A percentile compares a stretch with the other conserved stretches of the same genome.
phyloP scores from a whole-genome alignment of 2,113 vertebrate species.

The Cheirogaleus medius region DNA sequence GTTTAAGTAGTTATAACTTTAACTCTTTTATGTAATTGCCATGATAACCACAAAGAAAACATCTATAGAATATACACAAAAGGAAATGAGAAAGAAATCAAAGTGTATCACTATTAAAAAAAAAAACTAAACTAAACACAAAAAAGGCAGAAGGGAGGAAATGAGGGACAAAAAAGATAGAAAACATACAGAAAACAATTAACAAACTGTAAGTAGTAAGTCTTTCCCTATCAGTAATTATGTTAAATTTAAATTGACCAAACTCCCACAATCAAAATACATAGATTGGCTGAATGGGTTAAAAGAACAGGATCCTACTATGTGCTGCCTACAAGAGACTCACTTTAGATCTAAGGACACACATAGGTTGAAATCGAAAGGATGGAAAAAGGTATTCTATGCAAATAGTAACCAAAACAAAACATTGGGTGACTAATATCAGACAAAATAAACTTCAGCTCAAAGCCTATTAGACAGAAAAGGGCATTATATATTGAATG shows the following conservation, averaged over 20 bases:
- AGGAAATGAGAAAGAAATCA: not conserved
- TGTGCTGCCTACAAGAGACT: not conserved
- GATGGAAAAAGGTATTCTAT: not conserved
- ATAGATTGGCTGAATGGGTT: not conserved
- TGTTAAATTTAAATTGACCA: not conserved
- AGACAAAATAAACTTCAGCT: not conserved
- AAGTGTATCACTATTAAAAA: not conserved
- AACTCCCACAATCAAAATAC: not conserved
- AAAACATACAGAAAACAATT: not conserved
- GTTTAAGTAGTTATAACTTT: not conserved
- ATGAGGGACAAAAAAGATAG: not conserved
- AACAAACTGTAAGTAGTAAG: not conserved
- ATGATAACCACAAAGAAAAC: not conserved
- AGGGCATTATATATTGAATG: not conserved
- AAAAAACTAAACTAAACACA: not conserved
- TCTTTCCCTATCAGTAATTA: not conserved
- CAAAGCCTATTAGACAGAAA: not conserved
- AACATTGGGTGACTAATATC: not conserved
- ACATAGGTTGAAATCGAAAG: not conserved
- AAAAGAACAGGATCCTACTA: not conserved
- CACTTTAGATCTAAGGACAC: not conserved
- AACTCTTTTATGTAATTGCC: not conserved
- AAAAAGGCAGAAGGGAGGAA: not conserved
- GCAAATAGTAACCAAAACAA: not conserved
- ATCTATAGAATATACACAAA: not conserved